Evolutionary conservation across 2,113 vertebrate genomes (phyloP).

Genomic region (Nibea coibor): DNA sequence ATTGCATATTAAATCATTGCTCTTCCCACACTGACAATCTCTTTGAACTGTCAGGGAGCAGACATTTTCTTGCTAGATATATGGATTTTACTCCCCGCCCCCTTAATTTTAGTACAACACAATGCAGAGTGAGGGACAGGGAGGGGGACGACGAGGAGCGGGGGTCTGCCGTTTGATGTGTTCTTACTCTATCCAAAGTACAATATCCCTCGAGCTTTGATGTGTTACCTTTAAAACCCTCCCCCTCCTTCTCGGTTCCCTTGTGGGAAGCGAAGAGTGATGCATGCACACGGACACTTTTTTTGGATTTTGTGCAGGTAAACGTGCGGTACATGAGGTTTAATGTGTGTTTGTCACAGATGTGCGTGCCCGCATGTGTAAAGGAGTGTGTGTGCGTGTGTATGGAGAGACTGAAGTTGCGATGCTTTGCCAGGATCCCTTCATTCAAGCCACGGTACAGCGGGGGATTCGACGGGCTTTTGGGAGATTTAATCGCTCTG

Average conservation of each 20-base stretch:
- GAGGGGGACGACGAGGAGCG: not conserved
- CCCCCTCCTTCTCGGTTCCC: conserved; percentile 8
- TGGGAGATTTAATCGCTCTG: conserved; percentile 73
- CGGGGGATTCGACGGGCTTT: conserved; percentile 61
- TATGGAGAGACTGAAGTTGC: conserved; percentile 7
- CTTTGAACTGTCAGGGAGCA: conserved; percentile 79
- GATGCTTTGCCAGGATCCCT: conserved; percentile 42
- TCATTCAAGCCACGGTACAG: conserved; percentile 36
- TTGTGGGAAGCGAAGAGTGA: conserved; percentile 46
- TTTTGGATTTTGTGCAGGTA: conserved; percentile 40
- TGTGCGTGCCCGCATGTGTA: conserved; percentile 2
- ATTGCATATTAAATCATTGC: conserved; percentile 73
- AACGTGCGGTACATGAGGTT: conserved; percentile 6
- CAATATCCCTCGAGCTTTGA: conserved; percentile 76
- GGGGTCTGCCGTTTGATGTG: conserved; percentile 75
- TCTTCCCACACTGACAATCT: conserved; percentile 36
- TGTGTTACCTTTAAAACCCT: conserved; percentile 67
- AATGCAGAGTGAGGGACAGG: conserved; percentile 58
- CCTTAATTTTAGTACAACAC: conserved; percentile 72
- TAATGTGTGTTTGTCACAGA: not conserved
- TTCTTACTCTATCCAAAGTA: conserved; percentile 69
- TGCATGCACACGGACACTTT: conserved; percentile 28
- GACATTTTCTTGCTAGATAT: conserved; percentile 70
- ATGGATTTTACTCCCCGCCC: conserved; percentile 72
- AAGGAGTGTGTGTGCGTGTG: conserved; percentile 14